These are phyloP conservation scores for Pseudopodoces humilis DNA, from an alignment of 2,113 vertebrate genomes.

Conservation along the genomic window DNA sequence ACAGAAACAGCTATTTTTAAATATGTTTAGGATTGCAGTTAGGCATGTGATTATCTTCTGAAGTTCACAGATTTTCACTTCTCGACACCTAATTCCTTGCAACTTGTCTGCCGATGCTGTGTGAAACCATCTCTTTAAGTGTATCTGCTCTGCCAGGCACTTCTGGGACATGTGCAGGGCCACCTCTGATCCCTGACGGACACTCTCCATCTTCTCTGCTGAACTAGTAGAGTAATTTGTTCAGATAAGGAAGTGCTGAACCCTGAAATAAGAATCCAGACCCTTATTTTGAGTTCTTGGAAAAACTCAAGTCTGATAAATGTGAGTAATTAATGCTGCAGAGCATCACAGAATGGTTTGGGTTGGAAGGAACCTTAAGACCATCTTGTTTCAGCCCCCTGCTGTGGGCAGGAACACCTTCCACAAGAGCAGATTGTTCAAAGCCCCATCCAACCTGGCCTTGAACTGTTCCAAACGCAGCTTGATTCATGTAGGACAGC, in stretches of 20 bases:
- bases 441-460: not conserved
- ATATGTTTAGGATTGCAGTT: not conserved
- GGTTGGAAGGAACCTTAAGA: not conserved
- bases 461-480: not conserved
- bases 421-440: not conserved
- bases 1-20: constrained; percentile 12
- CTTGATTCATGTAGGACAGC: not conserved
- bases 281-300: not conserved
- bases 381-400: not conserved
- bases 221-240: not conserved
- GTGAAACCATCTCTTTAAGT: not conserved
- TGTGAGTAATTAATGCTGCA: not conserved
- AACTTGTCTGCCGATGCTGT: not conserved
- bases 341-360: not conserved
- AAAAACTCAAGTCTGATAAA: not conserved
- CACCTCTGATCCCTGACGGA: not conserved
- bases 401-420: not conserved
- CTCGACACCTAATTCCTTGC: not conserved
- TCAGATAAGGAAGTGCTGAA: not conserved
- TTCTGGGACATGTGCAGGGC: not conserved
- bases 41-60: not conserved
- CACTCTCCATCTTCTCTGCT: not conserved
- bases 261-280: not conserved
- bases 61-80: constrained; percentile 2
- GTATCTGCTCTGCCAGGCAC: not conserved